Evolutionary conservation across 2,113 vertebrate genomes (phyloP).

Genomic region (Chloroceryle aenea): DNA sequence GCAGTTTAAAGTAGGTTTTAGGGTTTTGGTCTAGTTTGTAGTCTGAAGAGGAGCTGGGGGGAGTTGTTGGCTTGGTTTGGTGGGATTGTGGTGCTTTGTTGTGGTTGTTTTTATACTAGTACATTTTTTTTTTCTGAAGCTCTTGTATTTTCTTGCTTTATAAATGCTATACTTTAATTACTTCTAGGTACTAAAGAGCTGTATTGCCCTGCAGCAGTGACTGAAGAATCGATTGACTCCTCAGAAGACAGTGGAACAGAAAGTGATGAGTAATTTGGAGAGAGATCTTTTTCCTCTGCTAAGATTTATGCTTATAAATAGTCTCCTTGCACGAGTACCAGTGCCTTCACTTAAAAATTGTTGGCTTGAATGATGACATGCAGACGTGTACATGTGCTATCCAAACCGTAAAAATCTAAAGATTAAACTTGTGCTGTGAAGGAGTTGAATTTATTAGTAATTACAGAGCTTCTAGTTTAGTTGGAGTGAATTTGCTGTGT

Average conservation of each 20-base stretch:
- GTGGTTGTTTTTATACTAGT: too few relatives aligned
- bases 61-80: background rate
- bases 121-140: background rate
- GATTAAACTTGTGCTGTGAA: background rate
- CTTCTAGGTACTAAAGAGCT: background rate
- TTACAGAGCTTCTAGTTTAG: background rate
- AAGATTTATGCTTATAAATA: background rate
- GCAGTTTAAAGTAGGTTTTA: background rate
- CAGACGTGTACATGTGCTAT: fast-evolving
- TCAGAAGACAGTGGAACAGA: conserved; percentile 49
- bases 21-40: background rate
- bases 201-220: background rate
- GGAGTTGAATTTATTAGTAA: background rate
- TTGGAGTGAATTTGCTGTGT: background rate
- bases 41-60: background rate
- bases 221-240: background rate
- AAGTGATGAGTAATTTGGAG: conserved; percentile 50
- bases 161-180: background rate
- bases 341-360: background rate
- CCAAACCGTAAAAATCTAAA: background rate
- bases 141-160: background rate
- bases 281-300: background rate
- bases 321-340: background rate
- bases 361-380: background rate
- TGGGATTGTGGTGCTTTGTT: background rate